Evolutionary conservation across 2,797 vertebrate genomes (phyloP).

Genomic region (Acrossocheilus fasciatus): DNA sequence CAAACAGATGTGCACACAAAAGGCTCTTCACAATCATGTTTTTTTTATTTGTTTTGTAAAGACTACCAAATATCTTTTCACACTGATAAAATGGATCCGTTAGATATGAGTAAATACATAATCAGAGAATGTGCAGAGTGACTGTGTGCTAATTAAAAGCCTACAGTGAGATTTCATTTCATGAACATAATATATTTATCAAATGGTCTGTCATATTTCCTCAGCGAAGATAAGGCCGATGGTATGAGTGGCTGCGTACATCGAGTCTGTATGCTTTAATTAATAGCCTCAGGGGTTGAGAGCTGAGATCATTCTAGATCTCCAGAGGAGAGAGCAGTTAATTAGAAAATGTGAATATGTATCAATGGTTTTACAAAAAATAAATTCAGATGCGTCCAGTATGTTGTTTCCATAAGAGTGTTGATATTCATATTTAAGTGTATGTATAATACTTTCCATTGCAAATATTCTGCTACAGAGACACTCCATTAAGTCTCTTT

Average conservation of each 20-base stretch:
- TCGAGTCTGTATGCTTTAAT: conserved; percentile 44
- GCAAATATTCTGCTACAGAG: neutral
- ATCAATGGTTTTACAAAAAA: neutral
- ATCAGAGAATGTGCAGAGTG: conserved; percentile 5
- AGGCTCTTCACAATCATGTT: neutral
- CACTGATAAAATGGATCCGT: neutral
- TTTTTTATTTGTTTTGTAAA: conserved; percentile 7
- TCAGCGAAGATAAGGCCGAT: conserved; percentile 37
- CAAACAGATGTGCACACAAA: neutral
- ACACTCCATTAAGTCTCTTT: too few relatives aligned
- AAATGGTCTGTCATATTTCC: conserved; percentile 34
- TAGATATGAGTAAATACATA: neutral
- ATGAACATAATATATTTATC: conserved; percentile 41
- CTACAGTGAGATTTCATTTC: conserved; percentile 36
- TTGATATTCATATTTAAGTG: neutral
- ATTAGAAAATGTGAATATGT: conserved; percentile 44
- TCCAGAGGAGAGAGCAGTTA: conserved; percentile 34
- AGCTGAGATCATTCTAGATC: conserved; percentile 34
- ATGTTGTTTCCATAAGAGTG: neutral
- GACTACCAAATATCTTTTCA: neutral
- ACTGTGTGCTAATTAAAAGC: conserved; percentile 45
- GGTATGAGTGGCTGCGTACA: neutral
- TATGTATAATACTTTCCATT: neutral
- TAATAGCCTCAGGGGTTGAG: conserved; percentile 46
- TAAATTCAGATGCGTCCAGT: neutral